phyloP scores from a whole-genome alignment of 2,113 vertebrate genomes.

The Trachemys scripta region DNA sequence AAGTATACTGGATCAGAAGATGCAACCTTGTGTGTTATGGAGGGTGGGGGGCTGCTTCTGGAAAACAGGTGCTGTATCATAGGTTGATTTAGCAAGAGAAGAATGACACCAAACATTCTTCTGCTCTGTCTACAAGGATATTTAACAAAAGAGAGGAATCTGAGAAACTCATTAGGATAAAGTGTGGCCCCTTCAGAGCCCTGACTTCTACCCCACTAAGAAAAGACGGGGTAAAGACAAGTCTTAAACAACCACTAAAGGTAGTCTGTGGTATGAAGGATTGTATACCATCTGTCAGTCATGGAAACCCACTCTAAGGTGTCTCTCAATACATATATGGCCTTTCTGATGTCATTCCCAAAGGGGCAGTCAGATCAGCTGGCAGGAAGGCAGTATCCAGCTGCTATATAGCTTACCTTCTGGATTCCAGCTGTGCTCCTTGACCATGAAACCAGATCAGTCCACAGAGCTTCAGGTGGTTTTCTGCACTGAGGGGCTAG shows the following conservation, averaged over 20 bases:
- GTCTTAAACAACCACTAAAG: conserved; percentile 34
- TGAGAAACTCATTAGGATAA: not conserved
- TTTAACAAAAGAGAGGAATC: not conserved
- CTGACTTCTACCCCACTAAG: not conserved
- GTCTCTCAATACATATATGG: not conserved
- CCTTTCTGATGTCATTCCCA: not conserved
- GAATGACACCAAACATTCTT: not conserved
- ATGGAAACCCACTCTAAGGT: not conserved
- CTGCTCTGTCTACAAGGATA: not conserved
- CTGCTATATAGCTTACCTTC: not conserved
- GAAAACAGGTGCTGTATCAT: not conserved
- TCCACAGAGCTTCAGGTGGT: not conserved
- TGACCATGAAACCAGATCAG: not conserved
- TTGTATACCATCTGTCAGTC: not conserved
- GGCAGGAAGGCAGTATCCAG: not conserved
- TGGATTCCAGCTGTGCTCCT: not conserved
- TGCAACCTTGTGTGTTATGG: not conserved
- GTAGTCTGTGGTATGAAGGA: not conserved
- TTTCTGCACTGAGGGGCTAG: not conserved
- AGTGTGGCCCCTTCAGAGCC: not conserved
- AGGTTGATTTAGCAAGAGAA: conserved; percentile 15
- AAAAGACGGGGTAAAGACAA: conserved; percentile 10
- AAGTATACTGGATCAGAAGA: not conserved
- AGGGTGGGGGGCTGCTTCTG: not conserved
- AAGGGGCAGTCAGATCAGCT: not conserved